These are phyloP conservation scores for Sarcophaga caerulescens DNA, from an alignment of 2,888 invertebrate species.

Conservation along the genomic window DNA sequence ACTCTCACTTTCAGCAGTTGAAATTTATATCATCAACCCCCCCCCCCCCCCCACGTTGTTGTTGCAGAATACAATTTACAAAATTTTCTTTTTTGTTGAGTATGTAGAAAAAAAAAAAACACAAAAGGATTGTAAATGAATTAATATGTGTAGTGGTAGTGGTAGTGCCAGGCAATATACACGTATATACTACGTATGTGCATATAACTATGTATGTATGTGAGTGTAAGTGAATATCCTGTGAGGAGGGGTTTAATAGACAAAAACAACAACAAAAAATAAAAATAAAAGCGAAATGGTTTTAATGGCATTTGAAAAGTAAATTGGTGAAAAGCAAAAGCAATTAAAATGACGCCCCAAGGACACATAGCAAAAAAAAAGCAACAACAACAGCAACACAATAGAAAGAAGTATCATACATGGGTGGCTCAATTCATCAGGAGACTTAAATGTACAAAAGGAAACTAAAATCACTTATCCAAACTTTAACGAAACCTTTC, in stretches of 20 bases:
- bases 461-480: no score
- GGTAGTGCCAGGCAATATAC: not conserved
- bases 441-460: not conserved
- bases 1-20: slow-evolving; percentile 32
- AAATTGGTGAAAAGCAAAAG: slow-evolving; percentile 77
- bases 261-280: not conserved
- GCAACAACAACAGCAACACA: not conserved
- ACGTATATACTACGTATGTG: not conserved
- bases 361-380: slow-evolving; percentile 78
- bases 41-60: not conserved
- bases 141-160: not conserved
- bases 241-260: not conserved
- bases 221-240: not conserved
- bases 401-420: not conserved
- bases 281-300: slow-evolving; percentile 73
- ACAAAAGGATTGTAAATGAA: not conserved
- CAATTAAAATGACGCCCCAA: slow-evolving; percentile 81
- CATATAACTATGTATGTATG: not conserved
- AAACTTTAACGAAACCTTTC: no score
- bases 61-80: not conserved
- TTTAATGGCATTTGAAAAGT: slow-evolving; percentile 79
- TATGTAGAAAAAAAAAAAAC: not conserved
- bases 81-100: not conserved
- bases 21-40: not conserved
- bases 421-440: slow-evolving; percentile 36